phyloP scores from a whole-genome alignment of 2,888 invertebrate genomes.

The Mycalesis mineus region DNA sequence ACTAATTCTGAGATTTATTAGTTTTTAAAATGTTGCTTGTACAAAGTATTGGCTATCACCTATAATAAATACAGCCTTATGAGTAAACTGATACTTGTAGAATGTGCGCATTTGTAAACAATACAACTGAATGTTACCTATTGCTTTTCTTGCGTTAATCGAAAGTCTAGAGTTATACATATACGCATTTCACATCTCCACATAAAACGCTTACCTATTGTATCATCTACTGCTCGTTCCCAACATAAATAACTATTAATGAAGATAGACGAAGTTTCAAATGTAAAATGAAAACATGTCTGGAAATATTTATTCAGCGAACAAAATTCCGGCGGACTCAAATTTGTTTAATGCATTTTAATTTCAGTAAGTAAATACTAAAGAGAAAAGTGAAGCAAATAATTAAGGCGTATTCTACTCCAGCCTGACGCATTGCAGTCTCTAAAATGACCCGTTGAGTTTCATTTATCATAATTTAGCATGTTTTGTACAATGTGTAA shows the following conservation, averaged over 20 bases:
- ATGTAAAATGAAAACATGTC: conserved; percentile 18
- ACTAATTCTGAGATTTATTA: too few relatives aligned
- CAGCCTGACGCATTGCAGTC: conserved; percentile 26
- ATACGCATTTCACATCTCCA: conserved; percentile 9
- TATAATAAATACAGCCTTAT: conserved; percentile 20
- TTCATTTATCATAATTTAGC: conserved; percentile 35
- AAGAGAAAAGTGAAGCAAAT: conserved; percentile 24
- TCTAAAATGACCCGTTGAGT: conserved; percentile 22
- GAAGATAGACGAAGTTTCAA: conserved; percentile 16
- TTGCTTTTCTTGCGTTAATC: conserved; percentile 32
- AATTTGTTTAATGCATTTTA: conserved; percentile 28
- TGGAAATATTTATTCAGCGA: conserved; percentile 21
- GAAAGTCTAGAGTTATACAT: conserved; percentile 12
- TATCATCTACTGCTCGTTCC: background rate
- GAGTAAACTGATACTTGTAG: background rate
- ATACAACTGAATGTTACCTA: conserved; percentile 30
- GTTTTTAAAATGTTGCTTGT: too few relatives aligned
- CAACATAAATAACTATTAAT: conserved; percentile 8
- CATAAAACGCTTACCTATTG: conserved; percentile 15
- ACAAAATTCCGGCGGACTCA: conserved; percentile 17
- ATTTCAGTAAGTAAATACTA: conserved; percentile 26
- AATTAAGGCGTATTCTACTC: conserved; percentile 23
- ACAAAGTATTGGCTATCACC: background rate
- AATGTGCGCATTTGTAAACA: conserved; percentile 34
- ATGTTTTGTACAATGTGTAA: conserved; percentile 30